Conservation (phyloP, 2,113 vertebrate species). For the Danio rerio region GRCz12tu NC_133183.1:54542001-54542500, state of each 20-base stretch:
- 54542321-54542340: background rate
- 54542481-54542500: background rate
- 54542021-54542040: conserved; percentile 60
- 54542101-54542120: background rate
- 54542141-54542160: too few relatives aligned
- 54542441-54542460: background rate
- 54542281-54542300: background rate
- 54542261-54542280: background rate
- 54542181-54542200: background rate
- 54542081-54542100: too few relatives aligned
- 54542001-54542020: conserved; percentile 59
- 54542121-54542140: too few relatives aligned
- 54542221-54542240: background rate
- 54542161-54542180: too few relatives aligned
- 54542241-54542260: background rate
- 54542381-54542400: background rate
- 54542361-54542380: background rate
- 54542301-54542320: background rate
- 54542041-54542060: background rate
- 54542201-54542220: background rate
- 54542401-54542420: background rate
- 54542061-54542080: too few relatives aligned
- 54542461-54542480: background rate
- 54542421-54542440: background rate
- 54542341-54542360: background rate